Conservation (phyloP, 2,797 vertebrate genomes). For the Eospalax fontanierii region DNA sequence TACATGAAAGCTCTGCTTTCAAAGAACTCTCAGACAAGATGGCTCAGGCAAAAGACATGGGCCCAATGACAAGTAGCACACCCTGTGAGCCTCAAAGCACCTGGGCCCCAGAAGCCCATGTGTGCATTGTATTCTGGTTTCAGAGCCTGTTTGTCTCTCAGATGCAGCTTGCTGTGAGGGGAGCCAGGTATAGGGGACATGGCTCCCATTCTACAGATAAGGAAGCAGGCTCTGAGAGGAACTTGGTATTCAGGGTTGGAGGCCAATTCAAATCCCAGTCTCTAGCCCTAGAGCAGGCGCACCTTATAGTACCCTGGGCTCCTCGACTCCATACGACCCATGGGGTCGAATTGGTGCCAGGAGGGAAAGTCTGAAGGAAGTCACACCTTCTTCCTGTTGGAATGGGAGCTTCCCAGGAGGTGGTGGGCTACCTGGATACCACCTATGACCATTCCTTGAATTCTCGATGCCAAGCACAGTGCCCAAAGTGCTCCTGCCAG, state of each 20-base stretch:
- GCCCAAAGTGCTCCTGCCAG: neutral
- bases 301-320: neutral
- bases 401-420: neutral
- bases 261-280: neutral
- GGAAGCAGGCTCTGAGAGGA: neutral
- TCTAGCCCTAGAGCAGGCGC: neutral
- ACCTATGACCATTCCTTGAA: neutral
- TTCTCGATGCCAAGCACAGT: neutral
- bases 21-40: neutral
- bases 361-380: neutral
- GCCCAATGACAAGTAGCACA: neutral
- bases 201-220: neutral
- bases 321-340: neutral
- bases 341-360: neutral
- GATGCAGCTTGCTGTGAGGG: neutral
- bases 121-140: neutral
- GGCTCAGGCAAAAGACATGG: neutral
- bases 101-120: neutral
- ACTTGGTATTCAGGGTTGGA: neutral
- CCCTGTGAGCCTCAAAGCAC: neutral
- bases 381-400: neutral
- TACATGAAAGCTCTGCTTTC: neutral
- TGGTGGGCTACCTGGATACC: neutral
- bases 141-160: neutral
- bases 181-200: neutral